Evolutionary conservation across 2,888 invertebrate species (phyloP).

Genomic region (Phalera bucephala): DNA sequence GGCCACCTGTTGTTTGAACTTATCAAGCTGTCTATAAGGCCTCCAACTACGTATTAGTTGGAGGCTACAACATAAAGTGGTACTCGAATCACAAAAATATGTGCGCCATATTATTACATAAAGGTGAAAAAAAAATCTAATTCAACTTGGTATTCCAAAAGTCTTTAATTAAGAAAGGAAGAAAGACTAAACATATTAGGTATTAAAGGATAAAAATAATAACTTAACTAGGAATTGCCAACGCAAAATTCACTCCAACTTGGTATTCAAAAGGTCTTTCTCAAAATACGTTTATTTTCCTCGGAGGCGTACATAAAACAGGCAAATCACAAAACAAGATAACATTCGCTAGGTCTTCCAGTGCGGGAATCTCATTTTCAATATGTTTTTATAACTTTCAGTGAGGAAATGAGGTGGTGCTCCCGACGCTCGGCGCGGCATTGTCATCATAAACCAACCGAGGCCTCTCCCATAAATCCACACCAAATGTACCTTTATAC

Average conservation of each 20-base stretch:
- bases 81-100: too few relatives aligned
- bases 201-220: too few relatives aligned
- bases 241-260: slow-evolving; percentile 33
- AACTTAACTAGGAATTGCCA: neutral
- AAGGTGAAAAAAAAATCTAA: too few relatives aligned
- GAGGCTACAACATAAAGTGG: too few relatives aligned
- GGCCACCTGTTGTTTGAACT: slow-evolving; percentile 84
- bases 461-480: slow-evolving; percentile 79
- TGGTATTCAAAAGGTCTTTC: slow-evolving; percentile 44
- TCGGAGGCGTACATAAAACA: slow-evolving; percentile 68
- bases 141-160: too few relatives aligned
- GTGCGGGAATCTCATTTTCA: slow-evolving; percentile 80
- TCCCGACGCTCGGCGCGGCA: slow-evolving; percentile 65
- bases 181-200: too few relatives aligned
- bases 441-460: slow-evolving; percentile 81
- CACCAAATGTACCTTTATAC: slow-evolving; percentile 78
- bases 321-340: slow-evolving; percentile 80
- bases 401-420: slow-evolving; percentile 81
- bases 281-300: slow-evolving; percentile 68
- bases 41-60: too few relatives aligned
- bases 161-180: too few relatives aligned
- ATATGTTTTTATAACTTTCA: slow-evolving; percentile 83
- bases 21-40: too few relatives aligned
- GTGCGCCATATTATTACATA: too few relatives aligned
- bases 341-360: slow-evolving; percentile 74